Evolutionary conservation across 2,113 vertebrate genomes (phyloP), one percentile per base, ranked within the genome.

Genomic region (Spermophilus dauricus): DNA sequence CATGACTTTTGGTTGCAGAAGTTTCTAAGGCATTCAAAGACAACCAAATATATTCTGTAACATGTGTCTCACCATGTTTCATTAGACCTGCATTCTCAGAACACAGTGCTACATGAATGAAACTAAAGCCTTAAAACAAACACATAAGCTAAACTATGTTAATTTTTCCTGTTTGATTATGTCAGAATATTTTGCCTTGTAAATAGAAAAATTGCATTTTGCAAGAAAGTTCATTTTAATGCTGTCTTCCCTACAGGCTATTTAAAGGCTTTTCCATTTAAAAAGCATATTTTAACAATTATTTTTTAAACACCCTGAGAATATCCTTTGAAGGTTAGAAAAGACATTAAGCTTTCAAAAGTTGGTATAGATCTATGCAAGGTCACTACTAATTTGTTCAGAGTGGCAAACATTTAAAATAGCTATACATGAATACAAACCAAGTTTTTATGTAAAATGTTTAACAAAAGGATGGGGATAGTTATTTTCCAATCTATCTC

Each of bases 381-480:
- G 84, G 65, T 97, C 96, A 97, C 53, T 93, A 65, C 17, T 87
- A 94, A 98, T 98, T 97, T 97, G 37, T 53, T 95, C 73, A 89
- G 26, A 80, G 30, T 85, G 76, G 58, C 34, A 97, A 97, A 94
- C 14, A 88, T 95, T 87, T 95, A 51, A 95, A 92, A 83, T 28
- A 84, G 17, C 30, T 82, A 70, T 51, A 78, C 34, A 72, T 61
- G 80, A 95, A 95, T 82, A 93, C 67, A 95, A 93, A 87, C 34
- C 65, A 97, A 95, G n/a, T 81, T 3, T 89, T 81, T 73, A 84
- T 53, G 63, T 89, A 90, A 93, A 94, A 89, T 81, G 70, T 86
- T 96, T 96, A 69, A 93, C 20, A 81, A 96, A 95, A 82, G 5
- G 8, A 39, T 75, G 8, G 24, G 13, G 77, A 81, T 42, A 89